Evolutionary conservation across 2,113 vertebrate genomes (phyloP), one percentile per base, ranked within the genome.

Genomic region (Brachypteracias leptosomus): DNA sequence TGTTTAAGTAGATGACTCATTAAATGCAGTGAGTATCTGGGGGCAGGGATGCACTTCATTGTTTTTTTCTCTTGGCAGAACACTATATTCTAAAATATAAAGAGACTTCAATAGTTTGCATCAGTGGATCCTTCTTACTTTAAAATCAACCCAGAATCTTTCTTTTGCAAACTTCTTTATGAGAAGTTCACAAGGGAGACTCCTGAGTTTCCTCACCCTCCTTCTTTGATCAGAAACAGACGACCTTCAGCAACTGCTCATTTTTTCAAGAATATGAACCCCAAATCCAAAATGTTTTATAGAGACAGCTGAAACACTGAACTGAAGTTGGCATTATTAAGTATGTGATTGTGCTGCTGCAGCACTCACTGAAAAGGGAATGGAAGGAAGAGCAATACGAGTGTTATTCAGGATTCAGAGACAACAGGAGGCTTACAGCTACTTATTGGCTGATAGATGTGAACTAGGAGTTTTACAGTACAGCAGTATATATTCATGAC

Each of bases 1-100:
- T 92, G 92, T 95, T 96, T 93, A 82, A 82, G 72, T 91, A 91
- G 88, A 91, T 96, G 96, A 97, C 66, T 96, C 95, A 95, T 89
- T 84, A 81, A 68, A 66, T 73, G n/a, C 81, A 82, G 66, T 0
- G 0, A 76, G 29, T 90, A 89, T 91, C 86, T 92, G 80, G 77
- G 93, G 90, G 89, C 86, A 96, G 70, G 44, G 42, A 77, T 82
- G 44, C 36, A 73, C 77, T 90, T 88, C 2, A 11, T 36, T 68
- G 31, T 25, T 61, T 89, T 77, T 59, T 87, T n/a, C 47, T 84
- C 29, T 40, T 87, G 54, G n/a, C 33, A 96, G 25, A 12, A 61
- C 33, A 51, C 7, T 65, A 14, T 83, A 86, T 76, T 85, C 33
- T 73, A 79, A 82, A 75, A 63, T 42, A 82, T 9, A 93, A 91